Conservation (phyloP, 1,140 invertebrate genomes). For the Heliconius hermathena region DNA sequence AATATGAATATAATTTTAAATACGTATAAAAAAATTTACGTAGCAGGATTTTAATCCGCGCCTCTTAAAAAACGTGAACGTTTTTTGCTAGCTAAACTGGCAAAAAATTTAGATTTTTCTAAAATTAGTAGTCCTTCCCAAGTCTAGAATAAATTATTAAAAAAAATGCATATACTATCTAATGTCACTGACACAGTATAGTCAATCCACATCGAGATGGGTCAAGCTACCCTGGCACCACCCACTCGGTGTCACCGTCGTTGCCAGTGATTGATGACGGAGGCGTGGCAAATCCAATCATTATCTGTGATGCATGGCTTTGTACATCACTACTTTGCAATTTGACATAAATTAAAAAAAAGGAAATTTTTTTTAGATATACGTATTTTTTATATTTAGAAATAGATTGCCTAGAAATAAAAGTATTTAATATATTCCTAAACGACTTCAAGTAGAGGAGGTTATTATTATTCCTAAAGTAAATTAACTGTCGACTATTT, state of each 20-base stretch:
- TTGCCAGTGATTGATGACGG: slow-evolving; percentile 76
- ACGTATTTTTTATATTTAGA: not conserved
- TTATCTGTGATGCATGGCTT: slow-evolving; percentile 78
- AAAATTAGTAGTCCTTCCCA: no score
- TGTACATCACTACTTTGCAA: slow-evolving; percentile 68
- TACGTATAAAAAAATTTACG: no score
- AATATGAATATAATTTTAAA: no score
- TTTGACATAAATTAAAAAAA: slow-evolving; percentile 34
- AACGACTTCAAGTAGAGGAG: no score
- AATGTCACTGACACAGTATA: not conserved
- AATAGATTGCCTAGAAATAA: not conserved
- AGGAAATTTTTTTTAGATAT: not conserved
- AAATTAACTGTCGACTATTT: no score
- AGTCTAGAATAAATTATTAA: no score
- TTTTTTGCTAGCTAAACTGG: no score
- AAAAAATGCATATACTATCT: no score
- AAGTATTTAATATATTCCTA: not conserved
- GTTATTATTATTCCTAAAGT: no score
- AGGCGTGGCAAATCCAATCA: slow-evolving; percentile 80
- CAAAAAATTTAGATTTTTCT: no score
- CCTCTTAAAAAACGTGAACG: no score
- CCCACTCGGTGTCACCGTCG: slow-evolving; percentile 67
- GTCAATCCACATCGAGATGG: slow-evolving; percentile 34
- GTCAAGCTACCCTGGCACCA: slow-evolving; percentile 52
- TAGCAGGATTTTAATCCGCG: no score